Conservation (phyloP, 1,140 invertebrate genomes). For the Diploscapter pachys region DNA sequence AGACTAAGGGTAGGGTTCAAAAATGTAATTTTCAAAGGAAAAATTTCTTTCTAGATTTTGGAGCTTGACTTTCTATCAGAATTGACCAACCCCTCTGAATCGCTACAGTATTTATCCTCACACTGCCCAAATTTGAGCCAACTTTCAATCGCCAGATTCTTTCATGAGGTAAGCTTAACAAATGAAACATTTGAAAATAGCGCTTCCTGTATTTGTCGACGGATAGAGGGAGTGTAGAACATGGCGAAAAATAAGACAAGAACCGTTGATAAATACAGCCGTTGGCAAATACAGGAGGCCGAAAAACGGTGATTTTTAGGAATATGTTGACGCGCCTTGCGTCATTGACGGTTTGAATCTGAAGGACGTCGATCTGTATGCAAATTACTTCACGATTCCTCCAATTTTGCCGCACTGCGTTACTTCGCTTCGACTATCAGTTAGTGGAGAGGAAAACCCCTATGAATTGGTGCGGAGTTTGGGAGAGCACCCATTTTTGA, state of each 20-base stretch:
- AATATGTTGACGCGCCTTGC: not conserved
- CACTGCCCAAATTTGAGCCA: conserved; percentile 54
- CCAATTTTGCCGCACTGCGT: conserved; percentile 47
- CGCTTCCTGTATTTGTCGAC: not conserved
- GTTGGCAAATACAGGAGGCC: too few relatives aligned
- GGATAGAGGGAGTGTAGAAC: too few relatives aligned
- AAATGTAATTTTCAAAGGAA: not conserved
- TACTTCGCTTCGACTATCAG: conserved; percentile 48
- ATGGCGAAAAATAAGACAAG: too few relatives aligned
- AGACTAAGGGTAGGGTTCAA: conserved; percentile 31
- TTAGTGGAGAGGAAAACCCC: conserved; percentile 50
- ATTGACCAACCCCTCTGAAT: conserved; percentile 44
- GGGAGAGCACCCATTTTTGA: conserved; percentile 38
- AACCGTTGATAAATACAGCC: too few relatives aligned
- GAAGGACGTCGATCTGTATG: conserved; percentile 52
- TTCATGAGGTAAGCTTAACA: conserved; percentile 29
- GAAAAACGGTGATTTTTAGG: too few relatives aligned
- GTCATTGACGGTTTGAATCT: conserved; percentile 48
- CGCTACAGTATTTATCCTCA: conserved; percentile 48
- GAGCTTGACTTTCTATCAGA: conserved; percentile 51
- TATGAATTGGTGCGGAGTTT: conserved; percentile 43
- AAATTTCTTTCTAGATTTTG: conserved; percentile 25
- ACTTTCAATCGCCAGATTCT: conserved; percentile 56
- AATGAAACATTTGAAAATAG: not conserved
- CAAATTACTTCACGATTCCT: conserved; percentile 49